A percentile compares a stretch with the other conserved stretches of the same genome.
These are phyloP conservation scores for Momotus momota DNA, from an alignment of 2,797 vertebrate genomes.

Conservation along the genomic window DNA sequence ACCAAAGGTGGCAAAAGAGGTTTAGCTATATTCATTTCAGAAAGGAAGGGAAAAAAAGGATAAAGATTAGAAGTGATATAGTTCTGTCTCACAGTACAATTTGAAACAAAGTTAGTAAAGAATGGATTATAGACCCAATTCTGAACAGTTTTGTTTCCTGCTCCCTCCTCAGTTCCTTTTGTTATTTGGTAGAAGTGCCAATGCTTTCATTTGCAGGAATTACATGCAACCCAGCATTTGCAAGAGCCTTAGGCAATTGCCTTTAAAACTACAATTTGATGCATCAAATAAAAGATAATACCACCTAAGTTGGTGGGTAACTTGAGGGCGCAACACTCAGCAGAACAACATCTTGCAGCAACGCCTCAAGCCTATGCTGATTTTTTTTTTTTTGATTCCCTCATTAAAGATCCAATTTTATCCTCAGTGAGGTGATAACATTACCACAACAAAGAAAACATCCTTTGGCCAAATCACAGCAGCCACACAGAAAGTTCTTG, in stretches of 20 bases:
- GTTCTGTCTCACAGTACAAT: background rate
- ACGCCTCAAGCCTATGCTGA: background rate
- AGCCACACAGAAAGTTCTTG: background rate
- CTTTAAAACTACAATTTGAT: background rate
- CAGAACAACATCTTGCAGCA: background rate
- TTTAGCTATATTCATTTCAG: background rate
- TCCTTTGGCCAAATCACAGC: background rate
- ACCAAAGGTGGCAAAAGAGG: background rate
- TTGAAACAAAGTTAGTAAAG: background rate
- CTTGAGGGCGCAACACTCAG: background rate
- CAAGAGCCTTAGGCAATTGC: background rate
- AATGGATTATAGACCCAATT: background rate
- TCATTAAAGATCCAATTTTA: background rate
- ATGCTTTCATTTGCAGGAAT: background rate
- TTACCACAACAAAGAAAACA: background rate
- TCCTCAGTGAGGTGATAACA: background rate
- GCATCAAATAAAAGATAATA: background rate
- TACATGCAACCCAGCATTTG: background rate
- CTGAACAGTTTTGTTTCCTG: background rate
- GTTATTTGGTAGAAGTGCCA: background rate
- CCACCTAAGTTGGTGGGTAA: background rate
- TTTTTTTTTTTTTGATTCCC: background rate
- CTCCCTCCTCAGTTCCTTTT: background rate
- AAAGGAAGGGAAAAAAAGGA: background rate
- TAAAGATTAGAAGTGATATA: background rate